Base-by-base conservation (phyloP, 2,797 vertebrate genomes). In the Buceros bicornis region DNA sequence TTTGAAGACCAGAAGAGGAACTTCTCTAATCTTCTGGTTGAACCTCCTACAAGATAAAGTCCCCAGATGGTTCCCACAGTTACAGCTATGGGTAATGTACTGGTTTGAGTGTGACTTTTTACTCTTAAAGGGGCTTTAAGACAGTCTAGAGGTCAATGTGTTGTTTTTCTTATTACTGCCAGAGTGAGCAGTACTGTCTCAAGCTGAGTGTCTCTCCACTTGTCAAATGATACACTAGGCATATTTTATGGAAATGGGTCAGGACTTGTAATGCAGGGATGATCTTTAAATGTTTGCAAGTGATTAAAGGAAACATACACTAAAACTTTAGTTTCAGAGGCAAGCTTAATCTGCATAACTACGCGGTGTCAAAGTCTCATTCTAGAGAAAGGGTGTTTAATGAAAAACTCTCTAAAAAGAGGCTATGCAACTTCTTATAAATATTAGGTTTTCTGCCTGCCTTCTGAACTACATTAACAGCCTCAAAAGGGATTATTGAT, bases 401-500 rank as follows among this genome's bases (percentile, higher is more conserved):
- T 96, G 94, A 94, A 91, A 97, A 98, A 91, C 85, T 96, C 94
- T 61, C 24, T 79, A 82, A 89, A 87, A 95, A 94, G 93, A 90
- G 45, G 83, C 89, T 87, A 96, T 94, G 87, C 58, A 96, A 92
- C 91, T 92, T 93, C 88, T 83, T 96, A 78, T 93, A 94, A 97
- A 97, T 93, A 97, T 96, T 95, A 79, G 69, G 76, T 86, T 86
- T 91, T n/a, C 12, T 80, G 83, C 84, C 94, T 96, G 85, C 87
- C 58, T 89, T 97, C 91, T 97, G 95, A 97, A 96, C 97, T 67
- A 83, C 60, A 95, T 97, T 97, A 97, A 90, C 94, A 96, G 74
- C 67, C 87, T 97, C 83, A 85, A 91, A 95, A 95, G 82, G 91
- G 81, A 80, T 97, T 87, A 81, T 74, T 90, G 97, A 93, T 77